Conservation (phyloP, 2,797 vertebrate genomes). For the Ceyx erithaca region DNA sequence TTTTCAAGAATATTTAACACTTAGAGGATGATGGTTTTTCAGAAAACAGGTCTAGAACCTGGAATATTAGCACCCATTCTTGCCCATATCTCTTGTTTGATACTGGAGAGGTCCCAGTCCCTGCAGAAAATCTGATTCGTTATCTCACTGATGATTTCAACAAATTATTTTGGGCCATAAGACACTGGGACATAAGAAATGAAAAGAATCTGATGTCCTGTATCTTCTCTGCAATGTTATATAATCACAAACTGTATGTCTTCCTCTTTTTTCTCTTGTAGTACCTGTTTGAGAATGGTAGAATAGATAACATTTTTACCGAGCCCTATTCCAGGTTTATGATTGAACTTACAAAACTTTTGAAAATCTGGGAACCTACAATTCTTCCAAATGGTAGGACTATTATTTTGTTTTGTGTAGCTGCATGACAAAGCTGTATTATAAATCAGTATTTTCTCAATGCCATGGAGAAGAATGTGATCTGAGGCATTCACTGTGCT, state of each 20-base stretch:
- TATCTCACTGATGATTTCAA: not conserved
- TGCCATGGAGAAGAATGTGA: not conserved
- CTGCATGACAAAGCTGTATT: constrained; percentile 16
- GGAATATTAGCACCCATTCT: not conserved
- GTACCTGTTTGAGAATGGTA: constrained; percentile 96
- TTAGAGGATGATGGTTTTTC: not conserved
- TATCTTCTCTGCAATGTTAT: constrained; percentile 19
- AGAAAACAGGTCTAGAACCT: not conserved
- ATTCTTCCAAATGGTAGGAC: constrained; percentile 91
- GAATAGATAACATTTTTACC: constrained; percentile 99
- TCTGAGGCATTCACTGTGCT: not conserved
- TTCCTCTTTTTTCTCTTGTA: constrained; percentile 76
- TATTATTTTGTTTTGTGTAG: constrained; percentile 42
- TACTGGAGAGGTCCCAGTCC: not conserved
- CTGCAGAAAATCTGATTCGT: not conserved
- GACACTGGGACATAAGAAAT: not conserved
- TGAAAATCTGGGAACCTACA: constrained; percentile 90
- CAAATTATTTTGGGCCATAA: not conserved
- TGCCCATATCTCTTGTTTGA: not conserved
- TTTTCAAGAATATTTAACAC: not conserved
- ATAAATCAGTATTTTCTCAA: not conserved
- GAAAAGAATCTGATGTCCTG: constrained; percentile 4
- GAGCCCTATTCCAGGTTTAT: constrained; percentile 96
- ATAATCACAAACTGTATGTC: constrained; percentile 44
- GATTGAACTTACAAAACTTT: constrained; percentile 88